Percentiles rank a stretch among this genome's conserved stretches.
These are phyloP conservation scores for Pseudorasbora parva DNA, from an alignment of 2,113 vertebrate genomes.

Conservation along the genomic window DNA sequence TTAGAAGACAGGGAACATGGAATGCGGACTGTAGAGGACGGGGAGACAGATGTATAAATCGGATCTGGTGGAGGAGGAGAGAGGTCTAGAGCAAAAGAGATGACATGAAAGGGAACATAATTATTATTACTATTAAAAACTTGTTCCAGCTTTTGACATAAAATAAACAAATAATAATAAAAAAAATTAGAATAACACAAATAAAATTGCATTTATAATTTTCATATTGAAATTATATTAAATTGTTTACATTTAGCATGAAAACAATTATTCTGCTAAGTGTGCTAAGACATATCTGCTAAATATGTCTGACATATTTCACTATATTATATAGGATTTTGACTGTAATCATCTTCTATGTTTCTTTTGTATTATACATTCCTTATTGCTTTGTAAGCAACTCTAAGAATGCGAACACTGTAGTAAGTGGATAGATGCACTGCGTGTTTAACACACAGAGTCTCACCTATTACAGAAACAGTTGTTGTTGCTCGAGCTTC, in stretches of 20 bases:
- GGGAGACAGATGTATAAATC: slow-evolving; percentile 59
- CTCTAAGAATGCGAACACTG: background rate
- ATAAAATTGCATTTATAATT: no score
- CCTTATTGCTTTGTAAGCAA: background rate
- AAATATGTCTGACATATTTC: background rate
- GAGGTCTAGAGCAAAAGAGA: slow-evolving; percentile 63
- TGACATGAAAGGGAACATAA: background rate
- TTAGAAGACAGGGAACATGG: slow-evolving; percentile 60
- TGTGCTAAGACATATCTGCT: no score
- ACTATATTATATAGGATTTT: no score
- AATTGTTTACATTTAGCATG: background rate
- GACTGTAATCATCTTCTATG: background rate
- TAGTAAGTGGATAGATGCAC: background rate
- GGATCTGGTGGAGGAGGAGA: background rate
- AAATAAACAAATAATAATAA: no score
- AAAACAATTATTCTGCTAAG: no score
- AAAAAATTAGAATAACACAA: no score
- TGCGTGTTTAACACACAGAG: background rate
- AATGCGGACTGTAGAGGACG: slow-evolving; percentile 24
- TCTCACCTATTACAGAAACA: slow-evolving; percentile 69
- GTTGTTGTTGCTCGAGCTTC: background rate
- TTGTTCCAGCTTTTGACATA: no score
- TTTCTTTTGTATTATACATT: background rate
- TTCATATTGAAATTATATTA: no score
- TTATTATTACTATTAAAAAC: background rate